Percentiles rank a stretch among this genome's conserved stretches.
Evolutionary conservation across 2,113 vertebrate genomes (phyloP).

Genomic region (Pterophyllum scalare): DNA sequence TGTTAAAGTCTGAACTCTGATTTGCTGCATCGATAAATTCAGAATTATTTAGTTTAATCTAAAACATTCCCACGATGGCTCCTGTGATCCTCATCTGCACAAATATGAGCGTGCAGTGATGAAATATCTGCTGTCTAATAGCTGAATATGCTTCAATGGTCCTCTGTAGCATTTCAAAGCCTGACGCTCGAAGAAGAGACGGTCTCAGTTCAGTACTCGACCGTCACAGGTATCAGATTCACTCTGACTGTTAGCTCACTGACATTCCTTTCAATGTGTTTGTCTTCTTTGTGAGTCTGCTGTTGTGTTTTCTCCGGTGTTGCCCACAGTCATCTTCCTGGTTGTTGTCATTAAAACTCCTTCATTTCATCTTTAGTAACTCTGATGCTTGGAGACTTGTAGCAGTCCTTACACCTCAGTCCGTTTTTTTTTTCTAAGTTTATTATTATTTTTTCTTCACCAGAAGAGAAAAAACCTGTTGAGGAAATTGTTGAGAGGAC

Average conservation of each 20-base stretch:
- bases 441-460: conserved; percentile 32
- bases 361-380: not conserved
- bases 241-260: not conserved
- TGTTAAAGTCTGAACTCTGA: not conserved
- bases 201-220: conserved; percentile 40
- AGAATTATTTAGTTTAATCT: not conserved
- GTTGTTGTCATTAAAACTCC: not conserved
- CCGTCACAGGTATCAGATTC: conserved; percentile 56
- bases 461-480: conserved; percentile 77
- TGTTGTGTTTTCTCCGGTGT: not conserved
- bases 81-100: conserved; percentile 9
- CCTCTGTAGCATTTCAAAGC: conserved; percentile 57
- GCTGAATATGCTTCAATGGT: conserved; percentile 17
- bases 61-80: not conserved
- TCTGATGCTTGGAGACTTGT: not conserved
- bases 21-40: not conserved
- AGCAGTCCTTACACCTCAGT: not conserved
- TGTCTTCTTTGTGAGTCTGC: not conserved
- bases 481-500: conserved; percentile 83
- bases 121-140: not conserved
- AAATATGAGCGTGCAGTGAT: not conserved
- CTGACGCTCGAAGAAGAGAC: conserved; percentile 59
- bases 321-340: not conserved
- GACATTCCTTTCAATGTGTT: not conserved
- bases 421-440: conserved; percentile 7